These are phyloP conservation scores for Phaonia tiefii DNA, from an alignment of 2,888 invertebrate genomes.

Conservation along the genomic window DNA sequence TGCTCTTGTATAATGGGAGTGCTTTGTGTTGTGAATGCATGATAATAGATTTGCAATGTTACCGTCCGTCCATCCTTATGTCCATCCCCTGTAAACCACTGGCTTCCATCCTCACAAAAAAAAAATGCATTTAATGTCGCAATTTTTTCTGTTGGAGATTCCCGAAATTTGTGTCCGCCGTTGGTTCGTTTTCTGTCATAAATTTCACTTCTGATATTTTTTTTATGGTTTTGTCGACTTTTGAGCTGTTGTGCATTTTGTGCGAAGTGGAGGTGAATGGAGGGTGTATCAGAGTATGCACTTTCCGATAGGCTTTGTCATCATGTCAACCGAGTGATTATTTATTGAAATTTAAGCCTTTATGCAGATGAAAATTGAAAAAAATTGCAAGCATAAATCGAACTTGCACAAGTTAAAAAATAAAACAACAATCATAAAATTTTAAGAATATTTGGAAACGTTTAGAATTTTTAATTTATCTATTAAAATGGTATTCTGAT, in stretches of 20 bases:
- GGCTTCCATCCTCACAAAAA: conserved; percentile 44
- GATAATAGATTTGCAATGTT: conserved; percentile 66
- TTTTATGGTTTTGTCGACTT: conserved; percentile 46
- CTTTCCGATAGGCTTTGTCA: conserved; percentile 74
- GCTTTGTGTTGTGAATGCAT: conserved; percentile 65
- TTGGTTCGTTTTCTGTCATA: conserved; percentile 59
- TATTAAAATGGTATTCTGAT: no score
- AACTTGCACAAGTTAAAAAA: no score
- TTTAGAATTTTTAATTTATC: no score
- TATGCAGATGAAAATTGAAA: conserved; percentile 58
- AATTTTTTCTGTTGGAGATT: conserved; percentile 24
- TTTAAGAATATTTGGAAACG: not conserved
- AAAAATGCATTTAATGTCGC: conserved; percentile 64
- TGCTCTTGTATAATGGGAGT: conserved; percentile 53
- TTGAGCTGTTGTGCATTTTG: conserved; percentile 18
- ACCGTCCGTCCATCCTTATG: conserved; percentile 30
- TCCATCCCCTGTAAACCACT: conserved; percentile 40
- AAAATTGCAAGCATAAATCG: not conserved
- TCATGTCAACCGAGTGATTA: conserved; percentile 77
- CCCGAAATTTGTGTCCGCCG: conserved; percentile 23
- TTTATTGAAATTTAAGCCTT: conserved; percentile 76
- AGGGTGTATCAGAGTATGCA: conserved; percentile 55
- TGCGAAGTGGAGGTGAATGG: not conserved
- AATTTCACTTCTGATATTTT: conserved; percentile 64
- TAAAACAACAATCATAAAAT: not conserved